Base-by-base conservation (phyloP, 53 echinoderm and acorn worm genomes). In the Mesocentrotus franciscanus region DNA sequence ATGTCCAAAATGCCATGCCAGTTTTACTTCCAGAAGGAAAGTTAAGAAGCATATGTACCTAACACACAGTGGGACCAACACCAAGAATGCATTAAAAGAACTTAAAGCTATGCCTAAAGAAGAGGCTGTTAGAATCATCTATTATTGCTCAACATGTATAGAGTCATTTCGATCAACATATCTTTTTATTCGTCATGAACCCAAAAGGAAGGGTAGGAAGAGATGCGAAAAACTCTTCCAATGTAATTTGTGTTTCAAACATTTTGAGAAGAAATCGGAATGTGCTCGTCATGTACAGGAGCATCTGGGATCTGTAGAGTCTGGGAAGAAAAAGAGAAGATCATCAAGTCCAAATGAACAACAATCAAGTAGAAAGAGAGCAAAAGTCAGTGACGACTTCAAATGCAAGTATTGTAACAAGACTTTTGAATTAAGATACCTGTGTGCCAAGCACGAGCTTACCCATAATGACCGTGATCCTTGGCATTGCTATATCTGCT, bases 401-500 rank as follows among this genome's bases (percentile, higher is more conserved):
- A 92, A 92, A 92, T 92, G 92, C 92, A 92, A 56, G 92, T 29
- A 27, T 74, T 92, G 92, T 56, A 17, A 33, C 10, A 55, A 92
- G 75, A 92, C 27, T 1, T 92, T 92, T 75, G 75, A 92, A 14
- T 27, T 56, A 2, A n/a, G 75, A 39, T 92, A 71, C 75, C 49
- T 58, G n/a, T 49, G 64, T 92, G 92, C 75, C n/a, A 92, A 92
- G 92, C 92, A 92, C 75, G 92, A 92, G 56, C 11, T 92, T 15
- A 56, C 56, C 2, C 92, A 92, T 75, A 71, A 58, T 20, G 74
- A 72, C 49, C 27, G 13, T 74, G 92, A 92, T 14, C 92, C 92
- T 49, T 92, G 58, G 71, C 92, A 92, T 75, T 92, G 92, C 56
- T 92, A 74, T 74, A 29, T 92, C 16, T 92, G 92, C 75, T 92